Evolutionary conservation across 2,113 vertebrate genomes (phyloP), one percentile per base, ranked within the genome.

Genomic region (Apeltes quadracus): DNA sequence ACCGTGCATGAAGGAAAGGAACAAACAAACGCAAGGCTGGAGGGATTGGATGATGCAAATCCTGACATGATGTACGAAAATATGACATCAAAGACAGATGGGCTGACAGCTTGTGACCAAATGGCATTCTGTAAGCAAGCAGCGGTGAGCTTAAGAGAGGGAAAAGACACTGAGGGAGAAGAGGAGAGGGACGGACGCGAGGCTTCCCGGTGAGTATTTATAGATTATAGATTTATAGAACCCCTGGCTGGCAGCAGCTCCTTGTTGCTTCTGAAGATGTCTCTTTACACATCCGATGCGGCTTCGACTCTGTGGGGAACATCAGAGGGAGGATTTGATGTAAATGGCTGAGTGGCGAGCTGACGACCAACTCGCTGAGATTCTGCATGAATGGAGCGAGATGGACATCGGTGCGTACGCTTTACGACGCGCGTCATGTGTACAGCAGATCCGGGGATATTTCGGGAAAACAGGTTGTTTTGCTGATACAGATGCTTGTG

Each of bases 191-290:
- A 85, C 50, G 74, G 83, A 82, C 71, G 79, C 58, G 46, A 79
- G 72, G 76, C 84, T 85, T 88, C 76, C 69, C 62, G 43, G 70
- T 14, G 83, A 87, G 84, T 91, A 92, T 92, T 92, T 90, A 89
- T 90, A 90, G 90, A 89, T 88, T 81, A 85, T 73, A 90, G 76
- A 64, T 75, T 84, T 87, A 85, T 86, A 82, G 83, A 89, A 84
- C 84, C 83, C 82, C 78, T 90, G 86, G 78, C 79, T 90, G 86
- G 78, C 83, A 87, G 90, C 80, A 87, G 81, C 87, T 79, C 66
- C 78, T 68, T 77, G 78, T 65, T 83, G 84, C 84, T 81, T 29
- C 53, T 72, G 82, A 70, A 79, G 80, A 87, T 82, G 79, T 75
- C 76, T 80, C 55, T 74, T 72, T 85, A 57, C 62, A 76, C 78